A percentile compares a stretch with the other conserved stretches of the same genome.
These are phyloP conservation scores for Crambe crambe DNA, from an alignment of 37 sponge, comb jelly and placozoan species.

Conservation along the genomic window DNA sequence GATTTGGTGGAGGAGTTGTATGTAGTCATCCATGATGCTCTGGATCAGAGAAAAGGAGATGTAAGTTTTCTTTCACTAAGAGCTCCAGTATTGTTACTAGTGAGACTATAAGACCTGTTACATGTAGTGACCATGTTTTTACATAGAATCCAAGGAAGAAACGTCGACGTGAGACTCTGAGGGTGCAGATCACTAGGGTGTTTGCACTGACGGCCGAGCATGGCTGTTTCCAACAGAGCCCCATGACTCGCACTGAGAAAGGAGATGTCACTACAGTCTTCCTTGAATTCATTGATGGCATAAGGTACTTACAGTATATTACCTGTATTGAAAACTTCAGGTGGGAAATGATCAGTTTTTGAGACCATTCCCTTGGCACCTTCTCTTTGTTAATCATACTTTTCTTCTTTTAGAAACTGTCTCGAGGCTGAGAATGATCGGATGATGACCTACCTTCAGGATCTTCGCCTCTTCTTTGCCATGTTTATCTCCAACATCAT, in stretches of 20 bases:
- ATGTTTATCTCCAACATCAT: constrained; percentile 67
- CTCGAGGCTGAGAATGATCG: constrained; percentile 73
- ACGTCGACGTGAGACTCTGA: constrained; percentile 51
- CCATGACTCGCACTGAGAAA: constrained; percentile 54
- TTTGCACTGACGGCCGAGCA: constrained; percentile 79
- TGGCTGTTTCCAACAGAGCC: constrained; percentile 75
- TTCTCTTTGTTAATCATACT: too few relatives aligned
- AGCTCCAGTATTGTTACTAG: not conserved
- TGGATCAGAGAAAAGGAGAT: constrained; percentile 65
- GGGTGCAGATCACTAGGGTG: constrained; percentile 78
- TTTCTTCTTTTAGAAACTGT: constrained; percentile 36
- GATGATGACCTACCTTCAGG: constrained; percentile 24
- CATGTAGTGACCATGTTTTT: not conserved
- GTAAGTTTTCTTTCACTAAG: constrained; percentile 13
- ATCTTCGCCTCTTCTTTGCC: constrained; percentile 67
- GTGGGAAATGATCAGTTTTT: too few relatives aligned
- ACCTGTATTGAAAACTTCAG: too few relatives aligned
- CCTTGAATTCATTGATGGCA: constrained; percentile 75
- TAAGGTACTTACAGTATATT: constrained; percentile 68
- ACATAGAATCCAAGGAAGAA: constrained; percentile 24
- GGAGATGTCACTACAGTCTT: constrained; percentile 56
- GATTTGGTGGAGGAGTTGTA: constrained; percentile 79
- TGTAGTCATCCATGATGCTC: constrained; percentile 69
- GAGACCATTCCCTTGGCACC: too few relatives aligned
- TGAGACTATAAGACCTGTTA: not conserved